These are phyloP conservation scores for Chloropsis hardwickii DNA, from an alignment of 2,113 vertebrate genomes.

Conservation along the genomic window DNA sequence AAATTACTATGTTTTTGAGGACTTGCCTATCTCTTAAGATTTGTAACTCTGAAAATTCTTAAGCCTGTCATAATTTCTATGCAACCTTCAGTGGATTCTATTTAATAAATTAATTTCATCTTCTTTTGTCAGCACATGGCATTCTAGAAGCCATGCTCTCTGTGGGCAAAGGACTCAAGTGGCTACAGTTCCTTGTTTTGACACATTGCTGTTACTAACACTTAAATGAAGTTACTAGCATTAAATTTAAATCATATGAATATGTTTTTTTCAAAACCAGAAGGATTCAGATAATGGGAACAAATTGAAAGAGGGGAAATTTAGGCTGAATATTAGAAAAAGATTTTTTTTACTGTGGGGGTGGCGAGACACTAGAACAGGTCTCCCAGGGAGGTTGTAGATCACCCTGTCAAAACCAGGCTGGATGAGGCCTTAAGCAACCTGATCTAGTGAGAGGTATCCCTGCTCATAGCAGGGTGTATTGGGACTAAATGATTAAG, in stretches of 20 bases:
- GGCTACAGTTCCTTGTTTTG: neutral
- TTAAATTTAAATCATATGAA: neutral
- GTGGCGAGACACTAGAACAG: neutral
- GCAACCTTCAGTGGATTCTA: neutral
- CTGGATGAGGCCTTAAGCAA: neutral
- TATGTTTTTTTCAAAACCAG: neutral
- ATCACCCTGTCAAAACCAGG: neutral
- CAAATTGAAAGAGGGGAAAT: neutral
- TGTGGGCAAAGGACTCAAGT: neutral
- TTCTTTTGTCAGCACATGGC: neutral
- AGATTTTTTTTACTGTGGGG: neutral
- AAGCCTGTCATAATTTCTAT: neutral
- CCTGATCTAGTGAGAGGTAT: neutral
- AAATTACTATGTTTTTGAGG: neutral
- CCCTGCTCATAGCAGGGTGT: neutral
- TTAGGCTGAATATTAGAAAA: neutral
- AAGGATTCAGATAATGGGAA: neutral
- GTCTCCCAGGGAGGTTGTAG: fast-evolving
- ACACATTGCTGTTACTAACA: neutral
- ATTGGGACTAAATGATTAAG: fast-evolving
- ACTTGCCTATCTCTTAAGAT: neutral
- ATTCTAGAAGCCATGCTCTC: neutral
- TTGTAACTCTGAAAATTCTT: neutral
- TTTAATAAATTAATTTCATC: neutral
- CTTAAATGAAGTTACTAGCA: neutral